Evolutionary conservation across 2,113 vertebrate species (phyloP), one percentile per base, ranked within the genome.

Genomic region (Danionella cerebrum): DNA sequence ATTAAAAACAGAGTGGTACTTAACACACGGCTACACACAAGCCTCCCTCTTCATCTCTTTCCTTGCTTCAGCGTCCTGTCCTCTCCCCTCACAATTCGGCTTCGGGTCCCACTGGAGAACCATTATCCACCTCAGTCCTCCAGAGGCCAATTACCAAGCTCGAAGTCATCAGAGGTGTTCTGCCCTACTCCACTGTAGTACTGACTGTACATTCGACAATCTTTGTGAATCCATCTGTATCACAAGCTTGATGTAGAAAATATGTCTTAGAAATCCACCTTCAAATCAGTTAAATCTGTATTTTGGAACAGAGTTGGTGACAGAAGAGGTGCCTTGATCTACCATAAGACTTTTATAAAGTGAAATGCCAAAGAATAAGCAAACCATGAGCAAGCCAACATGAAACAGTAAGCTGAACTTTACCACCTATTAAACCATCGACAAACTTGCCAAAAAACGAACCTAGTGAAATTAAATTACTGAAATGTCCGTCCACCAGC

Each of bases 1-100:
- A 77, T 74, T 77, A 70, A 68, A 73, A 77, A 77, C 75, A 77
- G 36, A 64, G 50, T 25, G 67, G 50, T 70, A 53, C 69, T 77
- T 77, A 70, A 71, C 75, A 73, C 75, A 70, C 70, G 52, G 44
- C 27, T 70, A 70, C 65, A 72, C 72, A 59, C 66, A 69, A 55
- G 62, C 62, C 48, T 54, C 50, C 16, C 59, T 68, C 50, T 69
- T 51, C 16, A 48, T 75, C 52, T 65, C 67, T 52, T 71, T 63
- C 25, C 58, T 14, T 57, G 38, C 65, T 68, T 47, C 47, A 60
- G 27, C 24, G 22, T 63, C 75, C 58, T 51, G 69, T 77, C 74
- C 73, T 70, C 70, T 69, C 68, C 31, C 70, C 44, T 27, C 33
- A n/a, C 67, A 39, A n/a, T 47, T 42, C 54, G 65, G 60, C 18